Evolutionary conservation across 2,888 invertebrate species (phyloP), one percentile per base, ranked within the genome.

Genomic region (Dioctria rufipes): DNA sequence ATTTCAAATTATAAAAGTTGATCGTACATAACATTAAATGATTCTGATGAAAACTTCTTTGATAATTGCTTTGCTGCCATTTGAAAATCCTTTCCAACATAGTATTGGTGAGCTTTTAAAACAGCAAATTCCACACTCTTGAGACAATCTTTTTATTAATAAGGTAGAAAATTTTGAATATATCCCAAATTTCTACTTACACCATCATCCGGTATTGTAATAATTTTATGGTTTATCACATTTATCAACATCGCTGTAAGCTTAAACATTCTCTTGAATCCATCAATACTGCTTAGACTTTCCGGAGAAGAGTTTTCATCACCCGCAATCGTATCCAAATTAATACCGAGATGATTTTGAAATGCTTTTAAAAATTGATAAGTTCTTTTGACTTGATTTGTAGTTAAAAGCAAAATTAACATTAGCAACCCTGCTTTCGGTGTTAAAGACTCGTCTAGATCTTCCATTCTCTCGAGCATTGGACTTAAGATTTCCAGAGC

Each of bases 31-130:
- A 85, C 85, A 43, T 85, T 54, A 77, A 84, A 83, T 3, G 83
- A 67, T 54, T 83, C 83, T 65, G 80, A 75, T n/a, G 84, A 63
- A 66, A 84, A 84, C 40, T 84, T 83, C 77, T 87, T 88, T 75
- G 87, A 86, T 13, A 89, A 80, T 82, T 89, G 88, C 81, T 89
- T 89, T 25, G 89, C 88, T 3, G 89, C 88, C 89, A 89, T 89
- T 84, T 89, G 89, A 81, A 89, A 89, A 82, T 89, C 89, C 82
- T 89, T 89, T 86, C 88, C 88, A 8, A 89, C 85, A 83, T 89
- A 89, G 84, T 88, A 89, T 83, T 89, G 89, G 84, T 88, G 89
- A 0, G 88, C 89, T 80, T 88, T 88, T 1, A 89, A 82, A 4
- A 88, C 86, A 6, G 88, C 85, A 81, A 87, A 86, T 60, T 89